Percentiles rank a stretch among this genome's conserved stretches.
Evolutionary conservation across 1,140 invertebrate species (phyloP).

Genomic region (Zaprionus gabonicus): DNA sequence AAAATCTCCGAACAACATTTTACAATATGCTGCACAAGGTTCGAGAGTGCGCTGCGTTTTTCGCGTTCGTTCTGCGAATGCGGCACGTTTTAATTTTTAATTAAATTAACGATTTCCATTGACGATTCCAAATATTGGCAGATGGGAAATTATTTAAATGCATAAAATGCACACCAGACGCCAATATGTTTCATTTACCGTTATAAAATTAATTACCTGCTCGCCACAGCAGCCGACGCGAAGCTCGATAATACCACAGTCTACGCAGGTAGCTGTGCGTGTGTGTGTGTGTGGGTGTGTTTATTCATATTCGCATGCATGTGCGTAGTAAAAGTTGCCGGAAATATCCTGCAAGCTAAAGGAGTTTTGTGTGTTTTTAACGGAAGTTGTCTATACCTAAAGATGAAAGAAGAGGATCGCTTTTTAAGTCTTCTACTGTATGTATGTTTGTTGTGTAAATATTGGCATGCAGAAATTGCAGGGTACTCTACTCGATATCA

Average conservation of each 20-base stretch:
- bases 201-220: slow-evolving; percentile 41
- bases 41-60: not conserved
- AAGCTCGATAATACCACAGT: not conserved
- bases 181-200: slow-evolving; percentile 43
- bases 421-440: too few relatives aligned
- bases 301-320: not conserved
- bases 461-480: too few relatives aligned
- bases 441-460: too few relatives aligned
- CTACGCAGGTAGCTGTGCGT: not conserved
- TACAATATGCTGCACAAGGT: slow-evolving; percentile 1
- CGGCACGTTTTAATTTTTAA: slow-evolving; percentile 73
- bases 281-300: not conserved
- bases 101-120: slow-evolving; percentile 75
- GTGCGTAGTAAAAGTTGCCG: not conserved
- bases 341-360: not conserved
- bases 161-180: slow-evolving; percentile 52
- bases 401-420: not conserved
- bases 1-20: slow-evolving; percentile 27
- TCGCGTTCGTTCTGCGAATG: not conserved
- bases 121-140: slow-evolving; percentile 46
- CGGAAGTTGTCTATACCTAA: not conserved
- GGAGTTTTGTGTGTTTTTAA: not conserved
- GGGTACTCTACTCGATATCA: too few relatives aligned
- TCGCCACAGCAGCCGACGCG: slow-evolving; percentile 11
- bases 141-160: slow-evolving; percentile 42